These are phyloP conservation scores for Pasiphila rectangulata DNA, from an alignment of 2,888 invertebrate genomes.

Conservation along the genomic window DNA sequence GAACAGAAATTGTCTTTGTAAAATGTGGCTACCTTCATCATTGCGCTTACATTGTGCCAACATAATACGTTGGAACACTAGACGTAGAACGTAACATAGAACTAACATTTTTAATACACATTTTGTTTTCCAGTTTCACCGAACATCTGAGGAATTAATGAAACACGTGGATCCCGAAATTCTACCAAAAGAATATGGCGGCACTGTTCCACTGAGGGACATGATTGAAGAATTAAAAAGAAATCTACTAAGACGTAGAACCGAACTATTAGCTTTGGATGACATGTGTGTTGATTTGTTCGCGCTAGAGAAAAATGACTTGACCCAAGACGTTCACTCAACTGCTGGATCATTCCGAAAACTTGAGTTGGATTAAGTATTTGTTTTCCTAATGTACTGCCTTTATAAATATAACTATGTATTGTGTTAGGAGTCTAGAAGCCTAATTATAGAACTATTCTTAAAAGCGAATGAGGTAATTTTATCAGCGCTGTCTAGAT, in stretches of 20 bases:
- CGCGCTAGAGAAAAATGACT: slow-evolving; percentile 79
- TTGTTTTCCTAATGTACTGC: background rate
- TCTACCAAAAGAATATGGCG: slow-evolving; percentile 93
- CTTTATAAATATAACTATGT: too few species aligned
- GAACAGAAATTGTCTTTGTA: too few species aligned
- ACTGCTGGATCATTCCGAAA: slow-evolving; percentile 92
- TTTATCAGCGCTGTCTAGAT: too few species aligned
- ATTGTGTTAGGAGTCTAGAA: too few species aligned
- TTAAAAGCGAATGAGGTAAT: too few species aligned
- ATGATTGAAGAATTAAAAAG: slow-evolving; percentile 89
- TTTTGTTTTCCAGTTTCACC: slow-evolving; percentile 83
- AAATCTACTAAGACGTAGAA: slow-evolving; percentile 82
- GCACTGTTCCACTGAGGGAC: slow-evolving; percentile 88
- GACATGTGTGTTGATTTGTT: slow-evolving; percentile 88
- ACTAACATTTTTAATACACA: background rate
- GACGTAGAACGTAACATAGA: slow-evolving; percentile 7
- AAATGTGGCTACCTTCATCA: slow-evolving; percentile 9
- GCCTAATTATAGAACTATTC: too few species aligned
- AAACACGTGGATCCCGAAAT: slow-evolving; percentile 86
- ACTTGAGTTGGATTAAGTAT: slow-evolving; percentile 86
- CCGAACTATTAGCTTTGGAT: slow-evolving; percentile 85
- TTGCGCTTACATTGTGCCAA: slow-evolving; percentile 4
- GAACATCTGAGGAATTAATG: slow-evolving; percentile 86
- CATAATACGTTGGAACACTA: background rate
- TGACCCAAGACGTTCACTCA: slow-evolving; percentile 87